Percentiles rank a stretch among this genome's conserved stretches.
These are phyloP conservation scores for Mirza zaza DNA, from an alignment of 2,113 vertebrate genomes.

Conservation along the genomic window DNA sequence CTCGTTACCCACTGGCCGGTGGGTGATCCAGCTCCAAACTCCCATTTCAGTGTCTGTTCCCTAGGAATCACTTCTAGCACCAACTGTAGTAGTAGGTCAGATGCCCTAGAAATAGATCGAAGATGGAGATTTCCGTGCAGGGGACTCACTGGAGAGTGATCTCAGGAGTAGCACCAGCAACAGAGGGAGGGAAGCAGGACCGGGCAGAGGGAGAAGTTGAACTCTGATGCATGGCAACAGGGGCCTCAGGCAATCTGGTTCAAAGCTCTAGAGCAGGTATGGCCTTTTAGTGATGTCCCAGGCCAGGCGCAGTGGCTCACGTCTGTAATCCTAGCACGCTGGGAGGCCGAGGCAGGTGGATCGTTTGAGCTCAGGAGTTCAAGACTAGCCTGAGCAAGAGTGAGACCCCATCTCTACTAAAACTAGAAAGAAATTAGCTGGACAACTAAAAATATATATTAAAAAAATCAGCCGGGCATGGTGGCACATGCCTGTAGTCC, in stretches of 20 bases:
- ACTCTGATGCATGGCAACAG: not conserved
- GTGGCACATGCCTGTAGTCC: too few relatives aligned
- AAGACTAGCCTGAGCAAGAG: too few relatives aligned
- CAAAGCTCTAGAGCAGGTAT: not conserved
- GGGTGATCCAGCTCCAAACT: conserved; percentile 40
- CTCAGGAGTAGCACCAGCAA: not conserved
- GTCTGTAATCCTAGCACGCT: too few relatives aligned
- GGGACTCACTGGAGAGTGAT: not conserved
- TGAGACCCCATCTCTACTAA: too few relatives aligned
- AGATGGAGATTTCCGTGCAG: conserved; percentile 13
- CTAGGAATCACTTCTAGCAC: conserved; percentile 62
- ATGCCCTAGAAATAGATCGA: conserved; percentile 62
- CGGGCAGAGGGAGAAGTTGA: not conserved
- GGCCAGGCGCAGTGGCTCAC: too few relatives aligned
- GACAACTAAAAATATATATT: too few relatives aligned
- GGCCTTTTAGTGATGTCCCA: not conserved
- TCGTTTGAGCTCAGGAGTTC: too few relatives aligned
- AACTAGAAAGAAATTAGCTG: too few relatives aligned
- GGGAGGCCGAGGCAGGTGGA: too few relatives aligned
- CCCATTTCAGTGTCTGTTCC: conserved; percentile 58
- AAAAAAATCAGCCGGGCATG: too few relatives aligned
- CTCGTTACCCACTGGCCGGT: conserved; percentile 39
- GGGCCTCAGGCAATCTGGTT: not conserved
- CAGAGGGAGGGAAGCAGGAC: not conserved
- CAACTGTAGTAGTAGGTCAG: conserved; percentile 60